Evolutionary conservation across 2,113 vertebrate species (phyloP), one percentile per base, ranked within the genome.

Genomic region (Gymnobelideus leadbeateri): DNA sequence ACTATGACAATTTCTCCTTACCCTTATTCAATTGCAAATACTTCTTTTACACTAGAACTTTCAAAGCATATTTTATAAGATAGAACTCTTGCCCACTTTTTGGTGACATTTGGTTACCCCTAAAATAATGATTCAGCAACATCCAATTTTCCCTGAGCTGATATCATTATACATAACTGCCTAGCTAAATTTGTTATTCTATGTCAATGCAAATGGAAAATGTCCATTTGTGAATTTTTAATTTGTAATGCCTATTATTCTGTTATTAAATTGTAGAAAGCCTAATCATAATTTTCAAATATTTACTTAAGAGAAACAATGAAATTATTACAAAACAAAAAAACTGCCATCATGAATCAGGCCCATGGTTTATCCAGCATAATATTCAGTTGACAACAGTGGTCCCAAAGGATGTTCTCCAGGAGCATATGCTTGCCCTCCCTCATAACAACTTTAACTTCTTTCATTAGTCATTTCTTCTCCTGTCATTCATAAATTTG

Each of bases 401-500:
- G 55, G 19, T 31, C 0, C 10, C n/a, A 21, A 51, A 77, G 57
- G 3, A 23, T 89, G 19, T 84, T 43, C 5, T 93, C 49, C 37
- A 14, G 14, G 91, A 96, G 9, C 8, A 6, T 91, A 21, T 68
- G 54, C 7, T 31, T 94, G 6, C 77, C 53, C 91, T 93, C 21
- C 24, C 50, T 11, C 37, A 95, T 92, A 5, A 49, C n/a, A 77
- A 51, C 0, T 6, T 95, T 52, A 28, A 21, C 47, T 91, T 7
- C 51, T 92, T 95, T 94, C 92, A n/a, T 90, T 94, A 96, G 89
- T 90, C 43, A 95, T 93, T 95, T 90, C 16, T 94, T 55, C 14
- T 43, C 91, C 94, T 46, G 16, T 2, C 16, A 96, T 94, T 91
- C 93, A 31, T 92, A 94, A 93, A 94, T 93, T 91, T 57, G 6